phyloP scores from a whole-genome alignment of 2,888 invertebrate genomes.

The Isoperla grammatica region DNA sequence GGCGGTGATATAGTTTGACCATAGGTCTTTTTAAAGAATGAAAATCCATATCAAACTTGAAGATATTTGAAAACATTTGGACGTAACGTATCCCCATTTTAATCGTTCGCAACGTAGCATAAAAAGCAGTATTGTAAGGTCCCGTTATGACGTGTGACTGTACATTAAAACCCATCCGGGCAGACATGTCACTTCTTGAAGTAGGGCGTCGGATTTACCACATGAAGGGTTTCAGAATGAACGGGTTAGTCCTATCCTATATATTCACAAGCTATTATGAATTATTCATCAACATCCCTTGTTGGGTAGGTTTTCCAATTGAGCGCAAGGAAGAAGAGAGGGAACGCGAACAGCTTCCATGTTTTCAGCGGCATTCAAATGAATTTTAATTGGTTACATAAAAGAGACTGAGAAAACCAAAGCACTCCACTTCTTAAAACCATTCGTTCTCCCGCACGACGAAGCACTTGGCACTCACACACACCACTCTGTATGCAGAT shows the following conservation, averaged over 20 bases:
- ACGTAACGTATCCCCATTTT: no score
- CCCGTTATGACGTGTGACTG: no score
- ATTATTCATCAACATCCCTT: slow-evolving; percentile 19
- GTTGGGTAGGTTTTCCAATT: slow-evolving; percentile 22
- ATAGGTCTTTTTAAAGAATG: no score
- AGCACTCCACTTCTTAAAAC: slow-evolving; percentile 16
- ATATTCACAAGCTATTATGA: slow-evolving; percentile 17
- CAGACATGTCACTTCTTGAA: no score
- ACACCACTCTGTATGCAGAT: background rate
- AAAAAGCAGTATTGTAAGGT: no score
- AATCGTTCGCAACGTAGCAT: no score
- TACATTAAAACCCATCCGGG: no score
- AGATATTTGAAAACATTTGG: no score
- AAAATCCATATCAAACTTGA: no score
- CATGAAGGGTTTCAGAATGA: no score
- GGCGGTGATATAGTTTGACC: no score
- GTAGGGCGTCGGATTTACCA: no score
- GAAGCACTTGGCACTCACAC: background rate
- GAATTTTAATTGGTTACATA: slow-evolving; percentile 18
- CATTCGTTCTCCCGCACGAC: background rate
- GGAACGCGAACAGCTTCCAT: background rate
- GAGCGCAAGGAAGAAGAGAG: background rate
- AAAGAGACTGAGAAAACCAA: slow-evolving; percentile 7
- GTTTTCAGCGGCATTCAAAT: slow-evolving; percentile 14
- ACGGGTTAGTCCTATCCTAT: background rate